Evolutionary conservation across 2,113 vertebrate genomes (phyloP).

Genomic region (Lepisosteus osseus): DNA sequence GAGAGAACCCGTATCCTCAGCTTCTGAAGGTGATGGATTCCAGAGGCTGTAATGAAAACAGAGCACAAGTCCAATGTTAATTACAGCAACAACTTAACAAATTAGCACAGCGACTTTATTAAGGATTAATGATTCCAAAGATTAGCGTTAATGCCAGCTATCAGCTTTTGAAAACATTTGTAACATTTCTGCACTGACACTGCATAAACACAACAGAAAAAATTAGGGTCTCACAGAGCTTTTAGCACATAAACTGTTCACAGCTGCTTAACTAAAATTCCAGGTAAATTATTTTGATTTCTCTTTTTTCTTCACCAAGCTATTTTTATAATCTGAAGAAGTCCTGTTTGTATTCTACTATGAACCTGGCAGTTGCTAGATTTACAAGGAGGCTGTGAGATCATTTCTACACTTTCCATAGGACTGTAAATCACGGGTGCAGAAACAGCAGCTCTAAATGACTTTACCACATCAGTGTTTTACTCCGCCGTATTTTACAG

Average conservation of each 20-base stretch:
- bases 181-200: neutral
- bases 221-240: neutral
- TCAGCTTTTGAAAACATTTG: slow-evolving; percentile 9
- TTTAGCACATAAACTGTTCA: slow-evolving; percentile 9
- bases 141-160: slow-evolving; percentile 35
- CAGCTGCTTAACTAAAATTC: slow-evolving; percentile 13
- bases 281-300: slow-evolving; percentile 25
- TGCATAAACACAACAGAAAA: neutral
- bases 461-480: slow-evolving; percentile 45
- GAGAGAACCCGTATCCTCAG: neutral
- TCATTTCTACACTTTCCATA: slow-evolving; percentile 48
- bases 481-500: slow-evolving; percentile 8
- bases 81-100: slow-evolving; percentile 39
- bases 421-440: slow-evolving; percentile 51
- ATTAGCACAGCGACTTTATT: slow-evolving; percentile 44
- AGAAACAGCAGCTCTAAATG: slow-evolving; percentile 39
- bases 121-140: slow-evolving; percentile 29
- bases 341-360: slow-evolving; percentile 31
- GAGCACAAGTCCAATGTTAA: slow-evolving; percentile 37
- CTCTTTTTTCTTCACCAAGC: slow-evolving; percentile 33
- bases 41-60: slow-evolving; percentile 39
- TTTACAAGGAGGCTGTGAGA: slow-evolving; percentile 54
- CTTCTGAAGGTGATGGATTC: slow-evolving; percentile 39
- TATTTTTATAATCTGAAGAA: slow-evolving; percentile 44
- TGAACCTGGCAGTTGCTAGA: slow-evolving; percentile 41